Evolutionary conservation across 2,113 vertebrate species (phyloP).

Genomic region (Elgaria multicarinata): DNA sequence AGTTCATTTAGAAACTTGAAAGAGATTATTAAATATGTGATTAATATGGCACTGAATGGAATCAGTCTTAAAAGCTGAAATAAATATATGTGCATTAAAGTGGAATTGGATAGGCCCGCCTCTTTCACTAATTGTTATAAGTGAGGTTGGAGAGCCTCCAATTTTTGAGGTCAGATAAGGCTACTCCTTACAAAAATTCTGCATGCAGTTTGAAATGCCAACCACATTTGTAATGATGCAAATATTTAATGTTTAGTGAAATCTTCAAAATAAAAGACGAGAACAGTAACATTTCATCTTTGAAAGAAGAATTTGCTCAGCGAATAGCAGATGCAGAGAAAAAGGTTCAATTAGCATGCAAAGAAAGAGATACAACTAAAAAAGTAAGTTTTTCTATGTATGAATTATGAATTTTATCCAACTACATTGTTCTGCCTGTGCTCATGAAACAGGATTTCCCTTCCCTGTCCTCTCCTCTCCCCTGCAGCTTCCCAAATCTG

Average conservation of each 20-base stretch:
- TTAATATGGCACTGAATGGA: background rate
- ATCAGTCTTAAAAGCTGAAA: background rate
- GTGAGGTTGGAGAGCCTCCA: background rate
- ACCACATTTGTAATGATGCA: background rate
- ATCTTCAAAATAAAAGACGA: constrained; percentile 92
- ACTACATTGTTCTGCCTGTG: too few relatives aligned
- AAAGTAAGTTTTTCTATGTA: constrained; percentile 82
- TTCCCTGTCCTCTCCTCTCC: too few relatives aligned
- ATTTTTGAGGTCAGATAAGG: background rate
- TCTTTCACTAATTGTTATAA: background rate
- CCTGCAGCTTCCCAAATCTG: too few relatives aligned
- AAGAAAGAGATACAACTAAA: constrained; percentile 94
- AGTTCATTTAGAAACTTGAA: background rate
- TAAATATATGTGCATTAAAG: background rate
- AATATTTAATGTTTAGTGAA: constrained; percentile 84
- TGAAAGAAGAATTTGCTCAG: constrained; percentile 96
- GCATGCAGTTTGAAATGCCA: constrained; percentile 6
- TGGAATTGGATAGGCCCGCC: background rate
- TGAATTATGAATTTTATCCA: background rate
- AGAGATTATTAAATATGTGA: background rate
- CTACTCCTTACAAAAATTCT: background rate
- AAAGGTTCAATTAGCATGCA: constrained; percentile 95
- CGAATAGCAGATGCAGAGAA: constrained; percentile 95
- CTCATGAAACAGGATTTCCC: too few relatives aligned
- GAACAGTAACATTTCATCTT: constrained; percentile 89